Percentiles rank a stretch among this genome's conserved stretches.
phyloP scores from a whole-genome alignment of 30 jellyfish, hydroid and myxozoan genomes.

The Aurelia aurita complex sp. Pacific region DNA sequence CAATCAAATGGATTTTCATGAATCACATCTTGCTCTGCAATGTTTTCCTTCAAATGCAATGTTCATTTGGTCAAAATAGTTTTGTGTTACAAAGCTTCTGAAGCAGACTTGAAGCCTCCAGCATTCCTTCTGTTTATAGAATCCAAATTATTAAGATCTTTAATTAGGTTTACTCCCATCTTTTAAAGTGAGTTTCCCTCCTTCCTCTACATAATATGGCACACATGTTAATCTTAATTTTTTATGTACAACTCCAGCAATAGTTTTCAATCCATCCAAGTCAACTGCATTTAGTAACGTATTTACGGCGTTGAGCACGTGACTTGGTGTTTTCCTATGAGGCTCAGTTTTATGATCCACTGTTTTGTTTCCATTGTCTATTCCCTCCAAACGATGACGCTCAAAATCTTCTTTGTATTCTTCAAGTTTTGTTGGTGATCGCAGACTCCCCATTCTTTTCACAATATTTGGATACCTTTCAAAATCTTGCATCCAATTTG shows the following conservation, averaged over 20 bases:
- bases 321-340: constrained; percentile 68
- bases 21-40: no score
- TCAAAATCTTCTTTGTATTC: constrained; percentile 78
- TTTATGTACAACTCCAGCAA: constrained; percentile 85
- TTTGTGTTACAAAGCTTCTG: no score
- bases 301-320: constrained; percentile 82
- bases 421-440: constrained; percentile 50
- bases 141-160: not conserved
- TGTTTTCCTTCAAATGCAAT: no score
- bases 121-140: not conserved
- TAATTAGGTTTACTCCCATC: constrained; percentile 40
- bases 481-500: constrained; percentile 66
- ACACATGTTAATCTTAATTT: constrained; percentile 84
- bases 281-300: constrained; percentile 75
- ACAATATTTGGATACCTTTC: constrained; percentile 43
- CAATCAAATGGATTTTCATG: not conserved
- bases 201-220: constrained; percentile 53
- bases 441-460: constrained; percentile 71
- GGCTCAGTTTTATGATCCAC: constrained; percentile 21
- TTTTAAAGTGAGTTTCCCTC: constrained; percentile 24
- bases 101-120: no score
- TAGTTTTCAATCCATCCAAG: constrained; percentile 56
- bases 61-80: no score
- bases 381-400: constrained; percentile 42
- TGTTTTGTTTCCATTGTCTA: constrained; percentile 47